A percentile compares a stretch with the other conserved stretches of the same genome.
phyloP scores from a whole-genome alignment of 1,140 invertebrate species.

The Cydia amplana region DNA sequence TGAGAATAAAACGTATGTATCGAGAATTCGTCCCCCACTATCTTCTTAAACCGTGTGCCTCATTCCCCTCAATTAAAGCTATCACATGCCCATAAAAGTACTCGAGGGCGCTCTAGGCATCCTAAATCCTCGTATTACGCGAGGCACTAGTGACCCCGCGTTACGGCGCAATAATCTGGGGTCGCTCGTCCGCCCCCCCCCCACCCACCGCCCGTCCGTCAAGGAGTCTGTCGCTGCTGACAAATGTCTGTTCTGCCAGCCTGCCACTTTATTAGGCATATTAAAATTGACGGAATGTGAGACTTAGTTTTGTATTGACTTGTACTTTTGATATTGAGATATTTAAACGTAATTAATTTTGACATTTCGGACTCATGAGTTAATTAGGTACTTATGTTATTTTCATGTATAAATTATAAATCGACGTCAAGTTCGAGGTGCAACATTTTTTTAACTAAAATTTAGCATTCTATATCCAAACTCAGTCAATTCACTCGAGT shows the following conservation, averaged over 20 bases:
- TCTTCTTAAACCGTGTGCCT: not conserved
- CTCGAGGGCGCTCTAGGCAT: constrained; percentile 22
- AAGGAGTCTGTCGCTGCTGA: constrained; percentile 50
- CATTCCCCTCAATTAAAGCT: constrained; percentile 9
- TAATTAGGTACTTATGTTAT: too few species aligned
- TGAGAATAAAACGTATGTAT: too few species aligned
- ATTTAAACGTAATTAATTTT: not conserved
- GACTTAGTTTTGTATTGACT: not conserved
- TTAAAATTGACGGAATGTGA: constrained; percentile 39
- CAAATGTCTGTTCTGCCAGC: constrained; percentile 44
- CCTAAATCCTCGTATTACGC: constrained; percentile 13
- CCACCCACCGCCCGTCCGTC: constrained; percentile 45
- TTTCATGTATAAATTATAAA: too few species aligned
- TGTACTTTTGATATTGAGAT: not conserved
- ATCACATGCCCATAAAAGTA: constrained; percentile 23
- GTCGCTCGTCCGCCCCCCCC: constrained; percentile 24
- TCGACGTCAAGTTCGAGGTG: too few species aligned
- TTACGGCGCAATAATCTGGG: constrained; percentile 30
- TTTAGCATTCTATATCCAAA: too few species aligned
- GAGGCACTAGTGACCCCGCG: constrained; percentile 11
- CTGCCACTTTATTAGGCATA: constrained; percentile 44
- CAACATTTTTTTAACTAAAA: too few species aligned
- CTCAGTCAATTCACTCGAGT: too few species aligned
- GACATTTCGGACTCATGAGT: too few species aligned
- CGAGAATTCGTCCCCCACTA: too few species aligned